Percentiles rank a stretch among this genome's conserved stretches.
These are phyloP conservation scores for Papilio dardanus DNA, from an alignment of 1,140 invertebrate genomes.

Conservation along the genomic window DNA sequence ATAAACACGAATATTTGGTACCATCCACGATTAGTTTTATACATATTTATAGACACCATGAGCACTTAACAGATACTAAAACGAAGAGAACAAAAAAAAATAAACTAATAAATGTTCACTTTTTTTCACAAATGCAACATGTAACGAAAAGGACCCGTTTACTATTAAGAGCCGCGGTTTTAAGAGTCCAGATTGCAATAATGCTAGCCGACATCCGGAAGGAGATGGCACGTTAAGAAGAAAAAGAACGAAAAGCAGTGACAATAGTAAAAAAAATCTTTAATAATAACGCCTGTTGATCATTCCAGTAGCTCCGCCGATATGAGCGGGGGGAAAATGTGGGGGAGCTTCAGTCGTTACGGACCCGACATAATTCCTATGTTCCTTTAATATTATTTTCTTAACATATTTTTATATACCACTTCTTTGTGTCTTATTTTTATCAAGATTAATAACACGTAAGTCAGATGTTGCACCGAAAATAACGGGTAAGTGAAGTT, in stretches of 20 bases:
- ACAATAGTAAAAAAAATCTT: too few species aligned
- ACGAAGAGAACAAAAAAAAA: neutral
- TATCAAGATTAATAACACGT: neutral
- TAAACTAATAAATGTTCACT: too few species aligned
- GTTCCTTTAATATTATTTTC: neutral
- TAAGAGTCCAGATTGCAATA: too few species aligned
- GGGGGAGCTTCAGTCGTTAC: neutral
- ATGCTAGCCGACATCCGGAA: too few species aligned
- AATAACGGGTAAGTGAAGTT: constrained; percentile 12
- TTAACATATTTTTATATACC: neutral
- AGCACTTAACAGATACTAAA: neutral
- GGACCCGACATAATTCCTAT: neutral
- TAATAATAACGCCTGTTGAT: neutral
- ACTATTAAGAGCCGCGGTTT: too few species aligned
- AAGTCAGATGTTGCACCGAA: constrained; percentile 10
- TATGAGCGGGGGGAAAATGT: too few species aligned
- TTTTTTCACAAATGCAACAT: neutral
- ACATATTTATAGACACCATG: neutral
- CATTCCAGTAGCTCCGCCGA: neutral
- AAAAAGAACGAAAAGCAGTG: too few species aligned
- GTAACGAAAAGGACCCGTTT: neutral
- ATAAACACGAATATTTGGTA: neutral
- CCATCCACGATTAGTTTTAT: neutral
- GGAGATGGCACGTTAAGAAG: too few species aligned
- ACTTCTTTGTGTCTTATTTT: neutral